A percentile compares a stretch with the other conserved stretches of the same genome.
phyloP scores from a whole-genome alignment of 2,113 vertebrate species.

The Phalacrocorax carbo region DNA sequence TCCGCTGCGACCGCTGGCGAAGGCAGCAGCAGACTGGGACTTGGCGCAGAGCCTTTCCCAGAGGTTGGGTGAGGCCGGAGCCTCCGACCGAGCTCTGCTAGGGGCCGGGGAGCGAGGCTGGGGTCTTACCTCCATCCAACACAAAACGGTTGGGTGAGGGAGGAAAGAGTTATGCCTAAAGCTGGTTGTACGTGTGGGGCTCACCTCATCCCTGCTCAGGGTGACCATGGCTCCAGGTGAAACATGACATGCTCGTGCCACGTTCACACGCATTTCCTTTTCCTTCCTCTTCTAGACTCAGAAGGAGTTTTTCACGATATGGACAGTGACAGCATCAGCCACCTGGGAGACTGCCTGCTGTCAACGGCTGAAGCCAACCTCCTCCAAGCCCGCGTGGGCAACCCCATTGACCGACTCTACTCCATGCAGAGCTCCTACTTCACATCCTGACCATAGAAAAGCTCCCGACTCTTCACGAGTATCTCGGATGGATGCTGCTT shows the following conservation, averaged over 20 bases:
- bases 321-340: conserved; percentile 86
- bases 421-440: conserved; percentile 95
- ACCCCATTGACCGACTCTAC: conserved; percentile 90
- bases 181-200: not conserved
- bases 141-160: not conserved
- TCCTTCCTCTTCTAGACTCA: conserved; percentile 69
- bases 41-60: not conserved
- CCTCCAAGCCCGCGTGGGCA: conserved; percentile 83
- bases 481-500: not conserved
- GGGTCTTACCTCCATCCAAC: not conserved
- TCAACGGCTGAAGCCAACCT: conserved; percentile 77
- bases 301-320: conserved; percentile 88
- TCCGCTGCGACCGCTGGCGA: not conserved
- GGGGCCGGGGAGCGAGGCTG: not conserved
- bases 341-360: conserved; percentile 86
- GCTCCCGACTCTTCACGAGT: not conserved
- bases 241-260: accelerated
- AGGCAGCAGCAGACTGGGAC: not conserved
- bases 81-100: not conserved
- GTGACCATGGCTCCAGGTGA: not conserved
- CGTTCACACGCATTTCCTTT: not conserved
- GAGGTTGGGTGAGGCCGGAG: not conserved
- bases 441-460: conserved; percentile 83
- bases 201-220: not conserved
- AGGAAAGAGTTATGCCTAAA: not conserved